Evolutionary conservation across 2,888 invertebrate genomes (phyloP).

Genomic region (Drosophila basisetae): DNA sequence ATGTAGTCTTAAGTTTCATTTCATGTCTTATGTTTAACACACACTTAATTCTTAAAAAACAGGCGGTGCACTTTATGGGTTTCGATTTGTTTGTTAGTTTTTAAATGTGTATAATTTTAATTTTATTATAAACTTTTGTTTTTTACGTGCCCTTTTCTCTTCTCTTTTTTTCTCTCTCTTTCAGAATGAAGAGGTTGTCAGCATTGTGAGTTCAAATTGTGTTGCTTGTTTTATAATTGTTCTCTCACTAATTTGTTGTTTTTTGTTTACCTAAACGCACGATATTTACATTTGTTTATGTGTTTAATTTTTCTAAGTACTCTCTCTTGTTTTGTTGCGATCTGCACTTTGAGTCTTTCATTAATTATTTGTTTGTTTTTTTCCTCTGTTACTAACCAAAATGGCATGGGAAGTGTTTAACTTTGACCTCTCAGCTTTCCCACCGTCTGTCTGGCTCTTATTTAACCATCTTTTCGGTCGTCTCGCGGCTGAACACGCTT

Average conservation of each 20-base stretch:
- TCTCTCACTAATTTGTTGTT: conserved; percentile 26
- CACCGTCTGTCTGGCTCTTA: conserved; percentile 19
- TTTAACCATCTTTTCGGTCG: conserved; percentile 13
- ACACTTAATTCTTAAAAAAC: conserved; percentile 14
- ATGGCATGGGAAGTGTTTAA: conserved; percentile 39
- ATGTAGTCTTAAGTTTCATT: background rate
- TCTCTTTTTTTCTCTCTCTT: conserved; percentile 80
- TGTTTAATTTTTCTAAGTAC: conserved; percentile 23
- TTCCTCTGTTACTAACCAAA: conserved; percentile 35
- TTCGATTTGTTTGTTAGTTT: conserved; percentile 10
- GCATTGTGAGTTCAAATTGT: conserved; percentile 84
- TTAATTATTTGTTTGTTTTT: conserved; percentile 17
- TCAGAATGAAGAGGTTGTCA: conserved; percentile 85
- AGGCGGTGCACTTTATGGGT: conserved; percentile 25
- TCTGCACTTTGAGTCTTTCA: conserved; percentile 23
- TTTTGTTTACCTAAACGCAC: conserved; percentile 46
- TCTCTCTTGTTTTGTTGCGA: conserved; percentile 31
- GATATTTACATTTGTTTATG: conserved; percentile 31
- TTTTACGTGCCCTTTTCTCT: conserved; percentile 71
- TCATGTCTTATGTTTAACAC: conserved; percentile 14
- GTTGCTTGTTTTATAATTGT: conserved; percentile 44
- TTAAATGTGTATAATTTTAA: conserved; percentile 28
- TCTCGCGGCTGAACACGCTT: conserved; percentile 35
- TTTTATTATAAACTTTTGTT: conserved; percentile 58
- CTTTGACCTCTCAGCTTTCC: conserved; percentile 56